Base-by-base conservation (phyloP, 1,140 invertebrate species). In the Heliconius himera region DNA sequence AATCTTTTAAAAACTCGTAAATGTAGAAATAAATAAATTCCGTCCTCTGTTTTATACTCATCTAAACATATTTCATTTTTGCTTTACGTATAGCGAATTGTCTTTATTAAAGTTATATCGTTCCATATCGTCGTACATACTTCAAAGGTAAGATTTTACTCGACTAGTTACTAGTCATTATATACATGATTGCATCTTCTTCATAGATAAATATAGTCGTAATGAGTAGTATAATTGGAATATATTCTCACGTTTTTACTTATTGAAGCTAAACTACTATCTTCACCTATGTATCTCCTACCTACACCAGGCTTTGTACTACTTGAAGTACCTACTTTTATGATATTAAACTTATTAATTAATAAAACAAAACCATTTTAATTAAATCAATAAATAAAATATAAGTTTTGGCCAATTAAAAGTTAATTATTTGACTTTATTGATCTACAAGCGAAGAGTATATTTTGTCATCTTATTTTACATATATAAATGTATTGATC, bases 161-260 rank as follows among this genome's bases (percentile, higher is more conserved):
- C 22, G 26, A 66, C 60, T 16, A 22, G 26, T 66, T 66, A 16
- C 26, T 66, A 66, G 56, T 60, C 29, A 66, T 29, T 66, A 29
- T 29, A 66, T 16, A 66, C 26, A 29, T 29, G 60, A 29, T 66
- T 66, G 13, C 26, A 66, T 66, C 56, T 60, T 22, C 56, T 22
- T 60, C n/a, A 60, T 60, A 60, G n/a, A 60, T 26, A 60, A 60
- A 22, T 26, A 26, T 60, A 60, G n/a, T 46, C 11, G 8, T 60
- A 22, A 60, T 60, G 9, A 60, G 2, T 26, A 66, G 60, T 16
- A 11, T 66, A 66, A 66, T 66, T 66, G 60, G 26, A 26, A 26
- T 16, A 13, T 66, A 13, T 66, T 66, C 60, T 29, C 60, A 66
- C 60, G 26, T 66, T 66, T 66, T 66, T 66, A 60, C 56, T 60